Evolutionary conservation across 2,888 invertebrate genomes (phyloP).

Genomic region (Cartodere bifasciata): DNA sequence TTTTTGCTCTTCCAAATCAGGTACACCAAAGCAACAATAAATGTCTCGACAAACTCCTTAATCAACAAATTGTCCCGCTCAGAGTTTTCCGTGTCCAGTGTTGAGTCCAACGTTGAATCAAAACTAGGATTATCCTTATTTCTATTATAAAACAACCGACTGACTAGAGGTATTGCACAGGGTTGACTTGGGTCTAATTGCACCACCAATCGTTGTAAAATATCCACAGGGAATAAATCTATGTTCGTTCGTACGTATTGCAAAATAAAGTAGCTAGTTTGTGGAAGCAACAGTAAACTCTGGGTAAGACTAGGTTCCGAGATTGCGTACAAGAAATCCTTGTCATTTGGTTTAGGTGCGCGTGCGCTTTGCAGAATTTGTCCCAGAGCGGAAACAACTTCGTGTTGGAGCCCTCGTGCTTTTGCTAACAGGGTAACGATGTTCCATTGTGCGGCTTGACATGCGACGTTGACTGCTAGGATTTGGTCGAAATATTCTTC

Average conservation of each 20-base stretch:
- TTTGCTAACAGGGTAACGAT: conserved; percentile 39
- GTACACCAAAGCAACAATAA: conserved; percentile 36
- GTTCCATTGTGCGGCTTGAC: conserved; percentile 49
- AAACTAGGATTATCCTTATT: conserved; percentile 34
- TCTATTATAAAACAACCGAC: conserved; percentile 26
- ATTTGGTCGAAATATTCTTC: conserved; percentile 53
- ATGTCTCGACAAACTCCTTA: conserved; percentile 40
- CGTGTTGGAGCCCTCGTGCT: conserved; percentile 40
- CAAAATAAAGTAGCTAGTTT: conserved; percentile 27
- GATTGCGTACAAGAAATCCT: conserved; percentile 29
- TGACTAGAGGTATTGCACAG: conserved; percentile 35
- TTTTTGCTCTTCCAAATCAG: conserved; percentile 32
- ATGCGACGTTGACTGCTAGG: conserved; percentile 47
- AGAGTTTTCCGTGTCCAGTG: conserved; percentile 32
- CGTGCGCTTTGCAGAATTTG: conserved; percentile 35
- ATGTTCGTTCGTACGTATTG: conserved; percentile 27
- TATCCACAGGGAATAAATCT: conserved; percentile 25
- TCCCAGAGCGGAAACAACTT: conserved; percentile 43
- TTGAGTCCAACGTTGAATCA: conserved; percentile 39
- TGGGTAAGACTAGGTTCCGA: conserved; percentile 32
- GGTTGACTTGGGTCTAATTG: conserved; percentile 52
- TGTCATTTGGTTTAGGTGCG: conserved; percentile 23
- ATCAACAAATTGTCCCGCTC: conserved; percentile 23
- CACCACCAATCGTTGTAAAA: conserved; percentile 37
- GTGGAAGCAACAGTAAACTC: conserved; percentile 28